phyloP scores from a whole-genome alignment of 2,888 invertebrate species.

The Drosophila affinis region DNA sequence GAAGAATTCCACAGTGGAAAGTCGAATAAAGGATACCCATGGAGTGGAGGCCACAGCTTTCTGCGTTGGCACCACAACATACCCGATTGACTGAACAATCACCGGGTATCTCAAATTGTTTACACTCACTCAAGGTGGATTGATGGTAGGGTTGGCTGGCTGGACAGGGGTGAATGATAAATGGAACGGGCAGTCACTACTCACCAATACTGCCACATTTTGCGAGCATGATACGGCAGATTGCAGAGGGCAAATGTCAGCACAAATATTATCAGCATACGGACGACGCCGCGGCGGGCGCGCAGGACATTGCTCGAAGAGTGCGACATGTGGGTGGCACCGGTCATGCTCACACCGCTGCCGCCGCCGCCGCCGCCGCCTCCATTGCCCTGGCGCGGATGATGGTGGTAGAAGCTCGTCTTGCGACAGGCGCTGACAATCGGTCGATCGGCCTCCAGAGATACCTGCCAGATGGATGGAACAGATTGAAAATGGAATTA shows the following conservation, averaged over 20 bases:
- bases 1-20: neutral
- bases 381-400: slow-evolving; percentile 78
- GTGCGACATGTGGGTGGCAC: slow-evolving; percentile 87
- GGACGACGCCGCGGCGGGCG: slow-evolving; percentile 93
- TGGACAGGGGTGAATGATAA: neutral
- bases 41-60: no score
- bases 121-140: neutral
- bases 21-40: neutral
- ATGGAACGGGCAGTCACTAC: slow-evolving; percentile 43
- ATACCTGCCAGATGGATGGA: slow-evolving; percentile 78
- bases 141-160: neutral
- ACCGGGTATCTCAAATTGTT: slow-evolving; percentile 35
- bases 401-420: slow-evolving; percentile 83
- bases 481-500: slow-evolving; percentile 27
- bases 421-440: slow-evolving; percentile 83
- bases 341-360: slow-evolving; percentile 28
- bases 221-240: slow-evolving; percentile 94
- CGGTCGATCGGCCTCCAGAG: slow-evolving; percentile 83
- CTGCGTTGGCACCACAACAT: neutral
- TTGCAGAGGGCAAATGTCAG: slow-evolving; percentile 95
- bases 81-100: neutral
- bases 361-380: slow-evolving; percentile 37
- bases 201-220: slow-evolving; percentile 93
- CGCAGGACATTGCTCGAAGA: slow-evolving; percentile 90
- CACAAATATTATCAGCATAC: slow-evolving; percentile 94